A percentile compares a stretch with the other conserved stretches of the same genome.
Evolutionary conservation across 1,140 invertebrate genomes (phyloP).

Genomic region (Listronotus bonariensis): DNA sequence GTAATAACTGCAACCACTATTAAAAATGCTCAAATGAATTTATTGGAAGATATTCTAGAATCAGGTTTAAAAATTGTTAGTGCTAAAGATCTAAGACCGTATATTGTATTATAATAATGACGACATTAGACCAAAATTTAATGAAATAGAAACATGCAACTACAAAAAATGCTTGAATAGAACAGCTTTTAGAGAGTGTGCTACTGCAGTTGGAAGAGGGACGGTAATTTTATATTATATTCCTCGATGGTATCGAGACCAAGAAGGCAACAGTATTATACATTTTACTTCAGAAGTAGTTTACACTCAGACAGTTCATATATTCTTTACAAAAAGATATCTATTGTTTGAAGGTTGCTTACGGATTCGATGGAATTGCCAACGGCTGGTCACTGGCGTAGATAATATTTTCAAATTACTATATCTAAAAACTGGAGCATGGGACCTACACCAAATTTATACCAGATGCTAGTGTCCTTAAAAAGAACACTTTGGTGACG

Average conservation of each 20-base stretch:
- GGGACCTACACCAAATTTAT: too few species aligned
- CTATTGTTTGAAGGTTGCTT: neutral
- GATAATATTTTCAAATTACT: too few species aligned
- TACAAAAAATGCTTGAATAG: neutral
- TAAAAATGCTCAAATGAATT: neutral
- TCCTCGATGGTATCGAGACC: neutral
- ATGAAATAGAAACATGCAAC: neutral
- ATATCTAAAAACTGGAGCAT: too few species aligned
- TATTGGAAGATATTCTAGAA: neutral
- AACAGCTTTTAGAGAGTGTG: neutral
- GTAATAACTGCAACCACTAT: neutral
- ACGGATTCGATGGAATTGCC: too few species aligned
- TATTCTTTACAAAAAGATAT: conserved; percentile 2
- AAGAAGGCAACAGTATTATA: neutral
- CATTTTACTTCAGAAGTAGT: neutral
- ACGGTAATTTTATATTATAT: neutral
- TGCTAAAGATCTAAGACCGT: too few species aligned
- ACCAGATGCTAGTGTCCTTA: too few species aligned
- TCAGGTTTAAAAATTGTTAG: neutral
- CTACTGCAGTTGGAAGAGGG: neutral
- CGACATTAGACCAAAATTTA: neutral
- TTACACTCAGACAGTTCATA: neutral
- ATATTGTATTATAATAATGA: too few species aligned
- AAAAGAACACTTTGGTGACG: too few species aligned
- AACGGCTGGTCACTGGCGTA: too few species aligned